These are phyloP conservation scores for Drosophila melanogaster DNA, from an alignment of 1,140 invertebrate species.

Conservation along the genomic window Release_6_plus_ISO1_MT NT_033777.3:10156001-10156500, in stretches of 20 bases:
- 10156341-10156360: no score
- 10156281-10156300: not conserved
- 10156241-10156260: conserved; percentile 21
- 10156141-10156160: not conserved
- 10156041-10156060: conserved; percentile 96
- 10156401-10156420: no score
- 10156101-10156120: not conserved
- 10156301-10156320: not conserved
- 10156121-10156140: conserved; percentile 1
- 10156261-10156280: conserved; percentile 2
- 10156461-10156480: not conserved
- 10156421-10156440: no score
- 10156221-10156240: not conserved
- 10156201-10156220: conserved; percentile 11
- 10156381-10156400: no score
- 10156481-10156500: no score
- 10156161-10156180: not conserved
- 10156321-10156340: not conserved
- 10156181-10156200: conserved; percentile 2
- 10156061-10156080: conserved; percentile 94
- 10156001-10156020: conserved; percentile 91
- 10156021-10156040: conserved; percentile 95
- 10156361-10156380: no score
- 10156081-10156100: conserved; percentile 92
- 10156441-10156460: no score